Evolutionary conservation across 2,113 vertebrate genomes (phyloP).

Genomic region (Colistium nudipinnis): DNA sequence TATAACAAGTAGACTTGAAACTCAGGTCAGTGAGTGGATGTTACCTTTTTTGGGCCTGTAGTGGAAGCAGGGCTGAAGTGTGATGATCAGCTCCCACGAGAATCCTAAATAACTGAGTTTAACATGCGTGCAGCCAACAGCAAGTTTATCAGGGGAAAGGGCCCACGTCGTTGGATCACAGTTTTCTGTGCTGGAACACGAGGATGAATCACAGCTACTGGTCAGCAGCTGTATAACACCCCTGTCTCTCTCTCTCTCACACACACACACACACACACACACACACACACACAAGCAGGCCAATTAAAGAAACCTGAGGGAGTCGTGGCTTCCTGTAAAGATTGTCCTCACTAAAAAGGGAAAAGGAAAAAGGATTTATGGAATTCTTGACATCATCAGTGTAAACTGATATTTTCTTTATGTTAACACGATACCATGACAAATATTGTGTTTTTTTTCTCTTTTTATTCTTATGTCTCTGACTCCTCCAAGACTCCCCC

Average conservation of each 20-base stretch:
- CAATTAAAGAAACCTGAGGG: slow-evolving; percentile 22
- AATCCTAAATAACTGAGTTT: neutral
- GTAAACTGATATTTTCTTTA: slow-evolving; percentile 14
- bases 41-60: slow-evolving; percentile 23
- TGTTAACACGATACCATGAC: slow-evolving; percentile 16
- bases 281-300: slow-evolving; percentile 5
- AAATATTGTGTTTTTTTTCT: neutral
- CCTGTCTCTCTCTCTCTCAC: neutral
- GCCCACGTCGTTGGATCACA: slow-evolving; percentile 9
- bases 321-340: slow-evolving; percentile 8
- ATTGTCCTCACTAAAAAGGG: neutral
- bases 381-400: slow-evolving; percentile 2
- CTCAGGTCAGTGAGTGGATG: no score
- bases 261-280: slow-evolving; percentile 8
- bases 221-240: slow-evolving; percentile 52
- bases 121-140: neutral
- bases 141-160: slow-evolving; percentile 11
- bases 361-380: slow-evolving; percentile 30
- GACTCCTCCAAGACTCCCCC: neutral
- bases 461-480: neutral
- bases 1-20: neutral
- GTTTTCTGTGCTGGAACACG: slow-evolving; percentile 13
- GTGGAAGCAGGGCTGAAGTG: neutral
- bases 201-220: slow-evolving; percentile 51
- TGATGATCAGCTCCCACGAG: slow-evolving; percentile 10